Percentiles rank a stretch among this genome's conserved stretches.
Evolutionary conservation across 2,113 vertebrate genomes (phyloP).

Genomic region (Cyanocitta stelleri): DNA sequence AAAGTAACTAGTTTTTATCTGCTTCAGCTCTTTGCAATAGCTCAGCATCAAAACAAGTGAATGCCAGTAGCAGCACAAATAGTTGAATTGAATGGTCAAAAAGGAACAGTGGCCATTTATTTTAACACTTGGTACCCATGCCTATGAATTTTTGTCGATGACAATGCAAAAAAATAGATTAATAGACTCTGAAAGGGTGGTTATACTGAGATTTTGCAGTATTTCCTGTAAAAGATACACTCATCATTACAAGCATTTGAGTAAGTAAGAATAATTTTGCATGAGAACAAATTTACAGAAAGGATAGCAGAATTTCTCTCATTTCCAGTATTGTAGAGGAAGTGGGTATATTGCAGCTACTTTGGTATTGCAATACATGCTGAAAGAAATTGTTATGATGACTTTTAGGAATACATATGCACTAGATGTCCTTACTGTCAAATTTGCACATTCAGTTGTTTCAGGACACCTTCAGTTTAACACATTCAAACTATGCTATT

Average conservation of each 20-base stretch:
- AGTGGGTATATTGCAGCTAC: background rate
- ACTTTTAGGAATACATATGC: background rate
- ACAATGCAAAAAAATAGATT: background rate
- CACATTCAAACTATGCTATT: background rate
- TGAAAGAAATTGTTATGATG: background rate
- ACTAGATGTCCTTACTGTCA: background rate
- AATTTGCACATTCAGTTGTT: background rate
- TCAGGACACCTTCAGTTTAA: background rate
- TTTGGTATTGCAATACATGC: background rate
- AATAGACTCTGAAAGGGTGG: background rate
- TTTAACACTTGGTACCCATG: background rate
- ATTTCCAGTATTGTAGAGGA: slow-evolving; percentile 8
- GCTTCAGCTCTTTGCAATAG: background rate
- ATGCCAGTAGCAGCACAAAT: background rate
- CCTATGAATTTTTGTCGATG: background rate
- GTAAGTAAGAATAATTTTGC: background rate
- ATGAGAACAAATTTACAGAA: background rate
- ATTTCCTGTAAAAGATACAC: background rate
- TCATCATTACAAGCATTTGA: background rate
- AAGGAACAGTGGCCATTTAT: background rate
- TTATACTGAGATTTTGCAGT: background rate
- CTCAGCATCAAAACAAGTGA: background rate
- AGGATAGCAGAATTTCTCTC: background rate
- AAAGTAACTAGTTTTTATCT: background rate
- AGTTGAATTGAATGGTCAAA: background rate